Evolutionary conservation across 2,797 vertebrate genomes (phyloP), one percentile per base, ranked within the genome.

Genomic region (Hipposideros larvatus): DNA sequence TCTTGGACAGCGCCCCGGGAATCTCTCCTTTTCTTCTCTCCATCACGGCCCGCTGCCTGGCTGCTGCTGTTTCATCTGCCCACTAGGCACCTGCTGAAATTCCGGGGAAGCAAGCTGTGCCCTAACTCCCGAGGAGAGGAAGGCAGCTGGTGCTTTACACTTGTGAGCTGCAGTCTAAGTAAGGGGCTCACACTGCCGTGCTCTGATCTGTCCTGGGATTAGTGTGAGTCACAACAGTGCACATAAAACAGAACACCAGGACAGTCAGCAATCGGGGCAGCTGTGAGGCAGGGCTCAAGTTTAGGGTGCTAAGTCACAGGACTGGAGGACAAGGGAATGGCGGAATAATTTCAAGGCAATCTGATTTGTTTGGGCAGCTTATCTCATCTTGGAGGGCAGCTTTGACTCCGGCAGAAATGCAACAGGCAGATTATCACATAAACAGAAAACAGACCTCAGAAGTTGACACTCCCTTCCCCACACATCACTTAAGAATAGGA

Each of bases 11-110:
- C 22, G 28, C 65, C 57, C 86, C 57, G 7, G 48, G 22, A 6
- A 0, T 34, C 68, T 63, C 37, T 46, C 53, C 53, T 82, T 46
- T 74, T 37, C 73, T 92, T 73, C 34, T 85, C 55, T 43, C 91
- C 61, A 65, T 43, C 53, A 53, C 0, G 31, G 63, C 85, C n/a
- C 24, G n/a, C 0, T 70, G 87, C 53, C 41, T 68, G n/a, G 9
- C 31, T 55, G 34, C 55, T 87, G 61, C 61, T 61, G 51, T 63
- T 51, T 24, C 7, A 78, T 34, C 14, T 90, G 79, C 31, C 74
- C 74, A 85, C 43, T 41, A 70, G 70, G 83, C 21, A 71, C 37
- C 71, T 93, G 59, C 84, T 92, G 55, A 75, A 84, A 63, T 61
- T 18, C 0, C 18, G 73, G 51, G 51, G 89, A 88, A 90, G 53